phyloP scores from a whole-genome alignment of 2,113 vertebrate genomes.

The Philantomba maxwellii region DNA sequence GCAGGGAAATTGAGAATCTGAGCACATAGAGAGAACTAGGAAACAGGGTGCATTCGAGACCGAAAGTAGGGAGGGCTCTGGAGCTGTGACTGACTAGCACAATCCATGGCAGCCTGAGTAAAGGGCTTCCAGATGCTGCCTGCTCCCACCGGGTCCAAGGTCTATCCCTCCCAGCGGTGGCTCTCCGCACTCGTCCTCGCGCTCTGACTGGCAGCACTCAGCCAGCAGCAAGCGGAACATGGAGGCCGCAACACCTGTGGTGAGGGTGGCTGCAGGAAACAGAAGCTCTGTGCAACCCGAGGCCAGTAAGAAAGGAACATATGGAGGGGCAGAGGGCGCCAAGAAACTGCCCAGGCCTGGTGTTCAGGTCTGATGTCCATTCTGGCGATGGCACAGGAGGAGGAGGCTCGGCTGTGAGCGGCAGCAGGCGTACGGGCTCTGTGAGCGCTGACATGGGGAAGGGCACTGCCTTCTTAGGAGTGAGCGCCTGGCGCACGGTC shows the following conservation, averaged over 20 bases:
- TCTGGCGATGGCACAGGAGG: not conserved
- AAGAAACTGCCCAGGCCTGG: not conserved
- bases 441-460: not conserved
- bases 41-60: not conserved
- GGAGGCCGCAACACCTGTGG: not conserved
- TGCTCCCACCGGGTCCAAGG: not conserved
- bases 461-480: not conserved
- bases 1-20: not conserved
- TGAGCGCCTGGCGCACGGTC: not conserved
- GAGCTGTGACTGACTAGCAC: not conserved
- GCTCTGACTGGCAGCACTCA: not conserved
- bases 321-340: not conserved
- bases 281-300: conserved; percentile 48
- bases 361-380: not conserved
- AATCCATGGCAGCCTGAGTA: not conserved
- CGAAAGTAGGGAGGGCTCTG: not conserved
- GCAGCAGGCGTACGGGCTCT: not conserved
- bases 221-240: not conserved
- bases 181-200: not conserved
- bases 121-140: not conserved
- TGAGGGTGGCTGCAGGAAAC: not conserved
- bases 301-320: not conserved
- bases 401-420: not conserved
- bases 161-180: not conserved
- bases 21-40: not conserved